These are phyloP conservation scores for Eufriesea mexicana DNA, from an alignment of 1,140 invertebrate species.

Conservation along the genomic window DNA sequence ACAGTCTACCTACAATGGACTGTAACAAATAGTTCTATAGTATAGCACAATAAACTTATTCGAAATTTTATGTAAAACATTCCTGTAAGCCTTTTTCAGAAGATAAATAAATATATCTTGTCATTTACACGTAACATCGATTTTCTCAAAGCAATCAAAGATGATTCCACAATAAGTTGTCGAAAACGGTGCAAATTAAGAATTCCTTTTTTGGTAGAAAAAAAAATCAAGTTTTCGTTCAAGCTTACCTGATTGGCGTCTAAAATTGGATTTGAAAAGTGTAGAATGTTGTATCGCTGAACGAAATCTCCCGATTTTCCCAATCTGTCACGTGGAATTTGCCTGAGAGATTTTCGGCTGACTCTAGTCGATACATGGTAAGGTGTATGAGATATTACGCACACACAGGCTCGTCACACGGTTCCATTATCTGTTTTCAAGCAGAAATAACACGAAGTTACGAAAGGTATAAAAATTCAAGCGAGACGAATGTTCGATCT, in stretches of 20 bases:
- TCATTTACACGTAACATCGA: no score
- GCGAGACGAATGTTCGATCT: no score
- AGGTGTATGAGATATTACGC: not conserved
- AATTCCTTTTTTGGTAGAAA: not conserved
- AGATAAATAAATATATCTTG: no score
- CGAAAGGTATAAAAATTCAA: no score
- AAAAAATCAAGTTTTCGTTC: slow-evolving; percentile 26
- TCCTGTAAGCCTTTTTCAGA: no score
- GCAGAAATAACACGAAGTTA: no score
- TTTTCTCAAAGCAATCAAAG: no score
- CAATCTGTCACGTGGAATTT: slow-evolving; percentile 61
- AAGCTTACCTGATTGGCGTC: slow-evolving; percentile 37
- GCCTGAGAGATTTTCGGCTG: slow-evolving; percentile 47
- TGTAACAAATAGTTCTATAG: no score
- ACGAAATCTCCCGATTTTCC: slow-evolving; percentile 62
- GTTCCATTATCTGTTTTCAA: not conserved
- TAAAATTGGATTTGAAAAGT: slow-evolving; percentile 73
- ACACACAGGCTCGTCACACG: not conserved
- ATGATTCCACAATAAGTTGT: no score
- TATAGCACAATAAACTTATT: no score
- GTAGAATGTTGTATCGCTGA: slow-evolving; percentile 73
- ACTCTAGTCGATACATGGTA: slow-evolving; percentile 11
- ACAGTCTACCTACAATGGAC: no score
- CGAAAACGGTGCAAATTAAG: not conserved
- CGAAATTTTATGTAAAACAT: no score